Percentiles rank a stretch among this genome's conserved stretches.
Evolutionary conservation across 2,113 vertebrate species (phyloP).

Genomic region (Entelurus aequoreus): DNA sequence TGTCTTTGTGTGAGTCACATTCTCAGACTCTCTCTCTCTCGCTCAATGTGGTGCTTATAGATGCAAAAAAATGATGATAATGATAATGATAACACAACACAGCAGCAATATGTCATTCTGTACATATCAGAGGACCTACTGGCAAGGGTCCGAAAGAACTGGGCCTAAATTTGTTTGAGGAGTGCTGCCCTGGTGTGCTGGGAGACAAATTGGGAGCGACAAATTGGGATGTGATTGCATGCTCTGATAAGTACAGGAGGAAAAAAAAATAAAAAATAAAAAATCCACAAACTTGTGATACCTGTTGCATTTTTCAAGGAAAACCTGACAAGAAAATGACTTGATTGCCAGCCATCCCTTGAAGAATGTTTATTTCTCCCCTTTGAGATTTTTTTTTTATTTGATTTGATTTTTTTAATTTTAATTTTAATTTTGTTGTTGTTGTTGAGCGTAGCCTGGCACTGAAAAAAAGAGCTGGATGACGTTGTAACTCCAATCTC

Average conservation of each 20-base stretch:
- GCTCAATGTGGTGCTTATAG: conserved; percentile 22
- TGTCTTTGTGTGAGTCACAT: conserved; percentile 7
- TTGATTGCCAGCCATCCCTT: conserved; percentile 67
- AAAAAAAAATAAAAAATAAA: conserved; percentile 29
- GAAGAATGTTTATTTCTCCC: conserved; percentile 67
- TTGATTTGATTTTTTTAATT: too few species aligned
- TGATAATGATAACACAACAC: too few species aligned
- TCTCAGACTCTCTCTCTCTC: conserved; percentile 21
- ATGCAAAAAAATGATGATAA: not conserved
- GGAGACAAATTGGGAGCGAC: conserved; percentile 66
- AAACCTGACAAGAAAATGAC: conserved; percentile 59
- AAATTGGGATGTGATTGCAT: conserved; percentile 67
- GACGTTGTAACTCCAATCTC: conserved; percentile 79
- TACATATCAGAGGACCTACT: conserved; percentile 70
- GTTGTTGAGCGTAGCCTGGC: conserved; percentile 58
- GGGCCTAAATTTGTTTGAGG: conserved; percentile 62
- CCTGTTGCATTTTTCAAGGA: conserved; percentile 77
- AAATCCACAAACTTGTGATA: conserved; percentile 60
- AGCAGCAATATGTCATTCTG: conserved; percentile 53
- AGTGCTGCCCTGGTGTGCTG: conserved; percentile 76
- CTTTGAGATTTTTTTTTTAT: conserved; percentile 39
- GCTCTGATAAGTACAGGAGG: conserved; percentile 71
- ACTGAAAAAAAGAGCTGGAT: conserved; percentile 67
- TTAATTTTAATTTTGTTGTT: conserved; percentile 13
- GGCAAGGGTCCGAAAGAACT: conserved; percentile 59